Percentiles rank a stretch among this genome's conserved stretches.
These are phyloP conservation scores for Trichosurus vulpecula DNA, from an alignment of 2,797 vertebrate species.

Conservation along the genomic window DNA sequence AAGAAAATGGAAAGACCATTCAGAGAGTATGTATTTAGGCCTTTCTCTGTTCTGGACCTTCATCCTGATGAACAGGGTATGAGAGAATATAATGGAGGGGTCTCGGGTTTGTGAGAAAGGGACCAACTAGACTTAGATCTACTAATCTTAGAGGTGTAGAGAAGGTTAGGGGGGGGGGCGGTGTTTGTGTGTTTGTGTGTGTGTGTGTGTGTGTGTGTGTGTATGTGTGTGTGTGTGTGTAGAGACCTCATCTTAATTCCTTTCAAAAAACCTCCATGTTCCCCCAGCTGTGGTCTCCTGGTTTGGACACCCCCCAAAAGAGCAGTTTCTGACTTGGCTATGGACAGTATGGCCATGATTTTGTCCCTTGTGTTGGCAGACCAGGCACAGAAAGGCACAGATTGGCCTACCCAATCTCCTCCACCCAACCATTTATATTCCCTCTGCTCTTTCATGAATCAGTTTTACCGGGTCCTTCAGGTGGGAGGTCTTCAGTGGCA, in stretches of 20 bases:
- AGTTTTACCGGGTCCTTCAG: neutral
- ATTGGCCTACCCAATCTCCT: neutral
- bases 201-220: too few species aligned
- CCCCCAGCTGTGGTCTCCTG: neutral
- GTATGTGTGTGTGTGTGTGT: neutral
- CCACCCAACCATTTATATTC: neutral
- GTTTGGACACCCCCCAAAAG: neutral
- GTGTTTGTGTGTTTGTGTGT: too few species aligned
- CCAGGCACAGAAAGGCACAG: neutral
- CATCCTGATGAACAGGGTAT: neutral
- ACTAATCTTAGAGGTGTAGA: neutral
- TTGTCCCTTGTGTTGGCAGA: neutral
- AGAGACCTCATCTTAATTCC: neutral
- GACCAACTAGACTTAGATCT: neutral
- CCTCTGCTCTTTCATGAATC: neutral
- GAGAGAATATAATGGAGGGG: neutral
- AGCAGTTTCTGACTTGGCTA: neutral
- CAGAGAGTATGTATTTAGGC: neutral
- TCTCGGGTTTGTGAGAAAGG: neutral
- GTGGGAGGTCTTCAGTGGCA: rapidly evolving
- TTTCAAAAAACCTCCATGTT: neutral
- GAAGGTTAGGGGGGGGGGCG: too few species aligned
- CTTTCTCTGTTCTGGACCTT: neutral
- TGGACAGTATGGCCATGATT: neutral
- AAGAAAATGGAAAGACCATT: neutral